phyloP scores from a whole-genome alignment of 2,113 vertebrate species.

The Anser cygnoides region DNA sequence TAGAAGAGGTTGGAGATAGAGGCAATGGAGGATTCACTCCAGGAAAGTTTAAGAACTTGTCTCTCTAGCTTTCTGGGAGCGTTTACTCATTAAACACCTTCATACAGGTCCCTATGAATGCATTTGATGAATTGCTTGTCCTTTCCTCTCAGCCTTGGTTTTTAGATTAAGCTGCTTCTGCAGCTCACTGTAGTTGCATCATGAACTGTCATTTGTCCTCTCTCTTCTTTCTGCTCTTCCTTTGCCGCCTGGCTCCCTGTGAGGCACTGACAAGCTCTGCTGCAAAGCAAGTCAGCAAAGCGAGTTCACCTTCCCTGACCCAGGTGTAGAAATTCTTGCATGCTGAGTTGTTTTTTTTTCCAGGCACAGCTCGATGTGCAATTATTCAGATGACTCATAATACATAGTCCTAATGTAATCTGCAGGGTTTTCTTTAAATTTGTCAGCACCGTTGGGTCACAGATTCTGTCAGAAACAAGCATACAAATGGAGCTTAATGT shows the following conservation, averaged over 20 bases:
- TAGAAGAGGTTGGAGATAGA: too few relatives aligned
- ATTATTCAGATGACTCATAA: slow-evolving; percentile 50
- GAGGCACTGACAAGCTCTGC: neutral
- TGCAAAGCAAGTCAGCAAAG: neutral
- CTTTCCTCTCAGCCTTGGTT: neutral
- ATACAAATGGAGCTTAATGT: neutral
- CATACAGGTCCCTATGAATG: too few relatives aligned
- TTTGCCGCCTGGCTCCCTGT: neutral
- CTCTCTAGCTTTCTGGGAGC: too few relatives aligned
- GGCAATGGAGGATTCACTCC: too few relatives aligned
- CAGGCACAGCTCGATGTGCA: slow-evolving; percentile 1
- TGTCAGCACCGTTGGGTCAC: neutral
- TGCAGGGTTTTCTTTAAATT: neutral
- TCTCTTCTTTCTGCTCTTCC: neutral
- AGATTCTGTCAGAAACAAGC: too few relatives aligned
- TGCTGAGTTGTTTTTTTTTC: slow-evolving; percentile 19
- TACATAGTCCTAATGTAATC: slow-evolving; percentile 16
- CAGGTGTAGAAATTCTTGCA: slow-evolving; percentile 24
- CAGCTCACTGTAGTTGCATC: neutral
- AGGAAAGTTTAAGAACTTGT: too few relatives aligned
- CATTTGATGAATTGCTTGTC: neutral
- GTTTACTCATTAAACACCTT: too few relatives aligned
- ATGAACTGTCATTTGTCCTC: neutral
- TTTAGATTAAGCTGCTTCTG: neutral
- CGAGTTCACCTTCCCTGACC: slow-evolving; percentile 52